These are phyloP conservation scores for Rhabdophis nuchalis DNA, from an alignment of 2,797 vertebrate genomes.

Conservation along the genomic window DNA sequence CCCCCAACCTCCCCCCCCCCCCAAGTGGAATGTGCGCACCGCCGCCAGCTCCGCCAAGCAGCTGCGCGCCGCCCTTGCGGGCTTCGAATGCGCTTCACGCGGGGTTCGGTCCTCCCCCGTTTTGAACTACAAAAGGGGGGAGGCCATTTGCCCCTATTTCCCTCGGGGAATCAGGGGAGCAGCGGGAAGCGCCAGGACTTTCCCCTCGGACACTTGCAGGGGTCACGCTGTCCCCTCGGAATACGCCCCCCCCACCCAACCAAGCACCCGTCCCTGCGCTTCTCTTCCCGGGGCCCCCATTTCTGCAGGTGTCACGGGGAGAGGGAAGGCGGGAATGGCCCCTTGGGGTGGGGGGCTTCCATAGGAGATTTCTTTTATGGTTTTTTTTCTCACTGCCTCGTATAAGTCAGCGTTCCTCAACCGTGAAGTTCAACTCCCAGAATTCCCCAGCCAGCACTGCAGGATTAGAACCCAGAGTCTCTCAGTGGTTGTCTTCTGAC, in stretches of 20 bases:
- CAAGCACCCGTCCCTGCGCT: background rate
- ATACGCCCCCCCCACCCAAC: background rate
- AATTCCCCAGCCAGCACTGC: background rate
- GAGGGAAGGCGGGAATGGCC: background rate
- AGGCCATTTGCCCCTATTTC: slow-evolving; percentile 12
- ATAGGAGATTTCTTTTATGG: background rate
- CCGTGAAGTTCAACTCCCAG: background rate
- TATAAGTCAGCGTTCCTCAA: background rate
- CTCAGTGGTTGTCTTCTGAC: background rate
- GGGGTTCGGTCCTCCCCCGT: slow-evolving; percentile 23
- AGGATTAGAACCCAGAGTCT: background rate
- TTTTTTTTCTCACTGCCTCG: background rate
- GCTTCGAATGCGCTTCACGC: background rate
- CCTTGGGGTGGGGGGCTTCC: background rate
- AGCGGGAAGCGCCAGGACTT: background rate
- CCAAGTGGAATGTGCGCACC: background rate
- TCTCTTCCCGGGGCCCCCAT: background rate
- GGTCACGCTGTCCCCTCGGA: background rate
- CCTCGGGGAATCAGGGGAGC: background rate
- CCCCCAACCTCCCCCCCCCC: background rate
- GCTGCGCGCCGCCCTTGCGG: background rate
- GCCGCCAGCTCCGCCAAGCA: background rate
- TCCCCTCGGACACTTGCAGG: background rate
- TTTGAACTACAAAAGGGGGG: slow-evolving; percentile 46
- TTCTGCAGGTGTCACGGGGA: background rate